phyloP scores from a whole-genome alignment of 2,888 invertebrate species.

The Bursaphelenchus okinawaensis region DNA sequence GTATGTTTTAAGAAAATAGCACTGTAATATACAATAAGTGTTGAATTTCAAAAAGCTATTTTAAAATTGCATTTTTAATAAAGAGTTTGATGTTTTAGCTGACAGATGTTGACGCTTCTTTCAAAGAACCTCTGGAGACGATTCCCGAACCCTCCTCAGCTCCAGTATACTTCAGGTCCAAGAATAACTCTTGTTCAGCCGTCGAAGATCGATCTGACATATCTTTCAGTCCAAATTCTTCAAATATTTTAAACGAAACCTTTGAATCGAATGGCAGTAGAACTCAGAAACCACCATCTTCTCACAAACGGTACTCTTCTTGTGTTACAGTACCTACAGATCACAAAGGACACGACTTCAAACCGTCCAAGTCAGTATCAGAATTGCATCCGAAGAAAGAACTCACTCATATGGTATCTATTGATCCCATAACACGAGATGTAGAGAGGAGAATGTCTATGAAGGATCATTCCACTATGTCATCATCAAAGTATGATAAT shows the following conservation, averaged over 20 bases:
- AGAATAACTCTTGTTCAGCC: background rate
- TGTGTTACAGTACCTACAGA: constrained; percentile 4
- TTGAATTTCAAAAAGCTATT: background rate
- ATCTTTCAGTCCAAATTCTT: background rate
- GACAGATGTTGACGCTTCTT: background rate
- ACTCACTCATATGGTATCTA: constrained; percentile 16
- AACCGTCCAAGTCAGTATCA: constrained; percentile 6
- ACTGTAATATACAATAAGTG: too few species aligned
- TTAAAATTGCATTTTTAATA: too few species aligned
- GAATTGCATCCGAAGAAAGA: background rate
- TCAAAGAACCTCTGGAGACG: background rate
- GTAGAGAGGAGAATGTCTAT: constrained; percentile 52
- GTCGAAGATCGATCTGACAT: background rate
- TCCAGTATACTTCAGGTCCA: background rate
- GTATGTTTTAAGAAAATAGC: too few species aligned
- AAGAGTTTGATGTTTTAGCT: too few species aligned
- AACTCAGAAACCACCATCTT: background rate
- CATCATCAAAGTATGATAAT: constrained; percentile 2
- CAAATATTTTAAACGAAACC: background rate
- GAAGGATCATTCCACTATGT: constrained; percentile 29
- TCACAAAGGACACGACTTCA: background rate
- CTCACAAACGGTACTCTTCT: constrained; percentile 10
- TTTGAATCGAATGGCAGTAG: background rate
- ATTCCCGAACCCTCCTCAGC: background rate
- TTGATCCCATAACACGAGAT: constrained; percentile 54